phyloP scores from a whole-genome alignment of 2,888 invertebrate species.

The Barypeithes pellucidus region DNA sequence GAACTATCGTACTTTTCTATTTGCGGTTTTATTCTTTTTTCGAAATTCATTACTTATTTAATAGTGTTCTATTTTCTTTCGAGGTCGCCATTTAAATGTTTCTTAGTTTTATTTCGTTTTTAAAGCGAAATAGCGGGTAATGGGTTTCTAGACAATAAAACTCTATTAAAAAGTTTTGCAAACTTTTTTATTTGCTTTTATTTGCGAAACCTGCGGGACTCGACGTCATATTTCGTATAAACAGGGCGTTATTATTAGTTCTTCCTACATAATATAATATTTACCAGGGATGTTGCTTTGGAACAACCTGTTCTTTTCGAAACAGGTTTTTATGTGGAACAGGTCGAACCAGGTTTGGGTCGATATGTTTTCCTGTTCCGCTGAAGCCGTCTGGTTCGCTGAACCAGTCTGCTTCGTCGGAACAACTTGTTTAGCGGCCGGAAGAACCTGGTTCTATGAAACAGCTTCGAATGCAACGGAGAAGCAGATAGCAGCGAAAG shows the following conservation, averaged over 20 bases:
- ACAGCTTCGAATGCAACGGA: too few relatives aligned
- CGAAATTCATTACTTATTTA: constrained; percentile 48
- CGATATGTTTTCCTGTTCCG: too few relatives aligned
- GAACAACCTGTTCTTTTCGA: too few relatives aligned
- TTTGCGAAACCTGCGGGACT: neutral
- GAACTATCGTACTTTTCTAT: constrained; percentile 49
- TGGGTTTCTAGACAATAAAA: constrained; percentile 22
- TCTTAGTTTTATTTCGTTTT: constrained; percentile 33
- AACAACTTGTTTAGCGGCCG: too few relatives aligned
- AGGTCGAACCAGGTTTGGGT: too few relatives aligned
- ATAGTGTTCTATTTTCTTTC: constrained; percentile 40
- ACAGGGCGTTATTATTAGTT: neutral
- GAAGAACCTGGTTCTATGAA: too few relatives aligned
- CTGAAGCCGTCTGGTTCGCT: too few relatives aligned
- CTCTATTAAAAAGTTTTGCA: constrained; percentile 21
- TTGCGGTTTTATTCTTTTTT: constrained; percentile 51
- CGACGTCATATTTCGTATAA: constrained; percentile 6
- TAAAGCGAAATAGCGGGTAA: constrained; percentile 26
- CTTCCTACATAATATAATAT: too few relatives aligned
- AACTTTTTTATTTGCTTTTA: constrained; percentile 13
- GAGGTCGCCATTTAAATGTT: constrained; percentile 39
- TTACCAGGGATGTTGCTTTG: too few relatives aligned
- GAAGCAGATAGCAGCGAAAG: too few relatives aligned
- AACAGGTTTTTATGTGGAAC: too few relatives aligned
- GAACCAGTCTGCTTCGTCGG: too few relatives aligned